These are phyloP conservation scores for Zaprionus vittiger DNA, from an alignment of 1,140 invertebrate genomes.

Conservation along the genomic window DNA sequence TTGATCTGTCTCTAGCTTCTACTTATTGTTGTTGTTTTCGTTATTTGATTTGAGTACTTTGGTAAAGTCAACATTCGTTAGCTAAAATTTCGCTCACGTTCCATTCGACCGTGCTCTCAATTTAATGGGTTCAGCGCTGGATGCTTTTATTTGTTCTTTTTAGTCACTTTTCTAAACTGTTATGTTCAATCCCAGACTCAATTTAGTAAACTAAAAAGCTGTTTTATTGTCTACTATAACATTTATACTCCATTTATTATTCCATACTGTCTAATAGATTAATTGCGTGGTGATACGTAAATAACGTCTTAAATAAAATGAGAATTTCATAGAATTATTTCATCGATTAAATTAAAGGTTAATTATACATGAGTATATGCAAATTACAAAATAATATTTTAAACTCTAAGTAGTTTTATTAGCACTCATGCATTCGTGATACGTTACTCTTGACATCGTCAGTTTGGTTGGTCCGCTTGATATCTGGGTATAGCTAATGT, in stretches of 20 bases:
- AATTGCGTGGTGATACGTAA: too few species aligned
- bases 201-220: not conserved
- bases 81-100: slow-evolving; percentile 77
- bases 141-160: slow-evolving; percentile 57
- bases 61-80: slow-evolving; percentile 79
- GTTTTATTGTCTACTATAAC: not conserved
- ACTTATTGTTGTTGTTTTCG: slow-evolving; percentile 56
- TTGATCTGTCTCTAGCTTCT: slow-evolving; percentile 58
- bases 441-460: not conserved
- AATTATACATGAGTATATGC: not conserved
- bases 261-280: too few species aligned
- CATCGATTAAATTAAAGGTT: not conserved
- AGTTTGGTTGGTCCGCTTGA: not conserved
- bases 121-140: slow-evolving; percentile 65
- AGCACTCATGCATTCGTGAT: not conserved
- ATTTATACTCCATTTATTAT: too few species aligned
- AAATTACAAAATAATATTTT: not conserved
- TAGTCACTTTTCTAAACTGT: not conserved
- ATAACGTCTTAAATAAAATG: too few species aligned
- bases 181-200: not conserved
- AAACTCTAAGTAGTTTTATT: not conserved
- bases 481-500: not conserved
- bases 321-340: not conserved
- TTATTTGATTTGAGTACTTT: slow-evolving; percentile 79
- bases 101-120: slow-evolving; percentile 69